phyloP scores from a whole-genome alignment of 2,797 vertebrate species.

The Rhyacichthys aspro region DNA sequence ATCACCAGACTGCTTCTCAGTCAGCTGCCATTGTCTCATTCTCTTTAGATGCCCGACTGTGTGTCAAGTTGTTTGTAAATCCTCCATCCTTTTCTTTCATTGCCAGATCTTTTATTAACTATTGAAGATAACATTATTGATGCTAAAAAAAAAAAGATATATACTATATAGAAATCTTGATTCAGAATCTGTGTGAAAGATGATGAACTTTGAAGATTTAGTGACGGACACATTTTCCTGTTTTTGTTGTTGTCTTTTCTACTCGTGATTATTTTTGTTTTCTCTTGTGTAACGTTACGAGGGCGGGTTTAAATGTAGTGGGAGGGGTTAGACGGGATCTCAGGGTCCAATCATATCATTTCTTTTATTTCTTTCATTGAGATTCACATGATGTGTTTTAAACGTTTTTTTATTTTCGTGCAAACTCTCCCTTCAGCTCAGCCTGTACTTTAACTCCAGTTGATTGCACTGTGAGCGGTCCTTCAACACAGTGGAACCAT shows the following conservation, averaged over 20 bases:
- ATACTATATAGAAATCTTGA: conserved; percentile 49
- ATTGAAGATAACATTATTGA: conserved; percentile 60
- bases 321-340: conserved; percentile 53
- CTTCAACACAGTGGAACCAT: conserved; percentile 65
- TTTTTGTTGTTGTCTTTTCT: conserved; percentile 45
- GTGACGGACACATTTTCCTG: conserved; percentile 53
- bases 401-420: conserved; percentile 54
- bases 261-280: conserved; percentile 58
- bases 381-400: conserved; percentile 58
- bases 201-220: conserved; percentile 68
- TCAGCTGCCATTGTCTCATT: conserved; percentile 53
- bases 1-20: conserved; percentile 25
- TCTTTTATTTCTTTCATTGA: conserved; percentile 61
- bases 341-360: conserved; percentile 74
- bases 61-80: conserved; percentile 53
- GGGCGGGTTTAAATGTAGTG: conserved; percentile 39
- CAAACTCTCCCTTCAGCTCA: conserved; percentile 35
- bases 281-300: conserved; percentile 40
- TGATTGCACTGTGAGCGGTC: conserved; percentile 56
- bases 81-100: conserved; percentile 42
- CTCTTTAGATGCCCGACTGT: conserved; percentile 61
- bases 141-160: conserved; percentile 56
- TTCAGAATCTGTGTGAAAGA: conserved; percentile 59
- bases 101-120: conserved; percentile 67
- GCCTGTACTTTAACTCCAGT: conserved; percentile 42